phyloP scores from a whole-genome alignment of 2,113 vertebrate genomes.

The Myodes glareolus region DNA sequence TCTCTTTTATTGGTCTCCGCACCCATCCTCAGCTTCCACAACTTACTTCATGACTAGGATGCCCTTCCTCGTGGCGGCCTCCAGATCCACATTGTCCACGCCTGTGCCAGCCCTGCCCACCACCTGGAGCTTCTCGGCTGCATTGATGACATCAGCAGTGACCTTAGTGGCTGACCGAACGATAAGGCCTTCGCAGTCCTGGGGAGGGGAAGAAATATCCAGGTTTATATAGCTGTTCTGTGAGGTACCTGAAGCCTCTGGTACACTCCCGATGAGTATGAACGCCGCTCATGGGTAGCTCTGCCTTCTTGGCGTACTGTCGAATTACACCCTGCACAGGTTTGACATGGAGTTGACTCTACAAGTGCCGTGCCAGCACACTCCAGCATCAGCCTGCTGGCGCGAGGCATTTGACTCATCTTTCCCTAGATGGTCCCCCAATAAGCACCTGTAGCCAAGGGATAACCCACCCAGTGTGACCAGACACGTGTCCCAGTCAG shows the following conservation, averaged over 20 bases:
- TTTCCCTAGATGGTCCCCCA: not conserved
- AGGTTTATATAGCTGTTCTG: not conserved
- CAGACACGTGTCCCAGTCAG: not conserved
- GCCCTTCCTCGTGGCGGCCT: conserved; percentile 94
- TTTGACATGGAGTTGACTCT: not conserved
- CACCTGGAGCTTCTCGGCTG: conserved; percentile 91
- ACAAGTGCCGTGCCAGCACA: not conserved
- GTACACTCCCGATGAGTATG: fast-evolving
- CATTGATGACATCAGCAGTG: conserved; percentile 92
- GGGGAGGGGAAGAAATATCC: not conserved
- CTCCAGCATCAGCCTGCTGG: no score
- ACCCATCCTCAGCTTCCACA: fast-evolving
- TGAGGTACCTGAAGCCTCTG: not conserved
- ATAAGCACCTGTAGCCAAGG: not conserved
- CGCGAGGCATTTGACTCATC: not conserved
- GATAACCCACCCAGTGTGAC: not conserved
- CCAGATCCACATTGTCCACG: conserved; percentile 97
- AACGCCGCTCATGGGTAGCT: not conserved
- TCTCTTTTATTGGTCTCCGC: fast-evolving
- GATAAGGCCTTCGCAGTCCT: conserved; percentile 96
- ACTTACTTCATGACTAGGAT: conserved; percentile 98
- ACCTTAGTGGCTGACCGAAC: conserved; percentile 98
- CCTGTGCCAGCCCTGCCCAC: conserved; percentile 97
- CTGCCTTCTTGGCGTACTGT: not conserved
- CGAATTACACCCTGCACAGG: not conserved